Evolutionary conservation across 2,113 vertebrate genomes (phyloP).

Genomic region (Mormyrus lacerda): DNA sequence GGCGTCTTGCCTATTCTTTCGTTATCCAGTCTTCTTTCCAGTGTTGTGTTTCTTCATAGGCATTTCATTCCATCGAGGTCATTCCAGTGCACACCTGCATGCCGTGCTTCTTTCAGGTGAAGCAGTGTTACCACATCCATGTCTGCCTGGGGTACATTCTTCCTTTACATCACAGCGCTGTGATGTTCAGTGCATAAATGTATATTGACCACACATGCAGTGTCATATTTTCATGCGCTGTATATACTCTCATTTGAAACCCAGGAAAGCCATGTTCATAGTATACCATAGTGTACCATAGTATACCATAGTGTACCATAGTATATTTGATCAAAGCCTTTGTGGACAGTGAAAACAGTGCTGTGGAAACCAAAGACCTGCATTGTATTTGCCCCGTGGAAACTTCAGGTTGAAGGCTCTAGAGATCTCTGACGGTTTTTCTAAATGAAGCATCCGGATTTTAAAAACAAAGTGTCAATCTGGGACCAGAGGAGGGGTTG

Average conservation of each 20-base stretch:
- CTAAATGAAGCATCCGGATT: not conserved
- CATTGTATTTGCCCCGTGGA: not conserved
- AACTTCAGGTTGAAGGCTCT: not conserved
- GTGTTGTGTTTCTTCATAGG: not conserved
- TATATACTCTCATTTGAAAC: not conserved
- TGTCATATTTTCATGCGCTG: not conserved
- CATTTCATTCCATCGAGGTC: not conserved
- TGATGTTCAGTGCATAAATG: not conserved
- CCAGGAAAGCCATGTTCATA: not conserved
- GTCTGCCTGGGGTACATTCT: not conserved
- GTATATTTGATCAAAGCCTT: not conserved
- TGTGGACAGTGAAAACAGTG: not conserved
- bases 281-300: too few relatives aligned
- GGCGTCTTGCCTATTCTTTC: not conserved
- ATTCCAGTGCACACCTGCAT: not conserved
- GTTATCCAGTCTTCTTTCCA: not conserved
- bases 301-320: too few relatives aligned
- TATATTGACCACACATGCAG: not conserved
- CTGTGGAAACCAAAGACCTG: not conserved
- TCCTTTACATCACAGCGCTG: not conserved
- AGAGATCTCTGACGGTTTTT: not conserved
- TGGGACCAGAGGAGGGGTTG: not conserved
- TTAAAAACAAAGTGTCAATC: not conserved
- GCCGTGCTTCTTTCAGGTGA: not conserved
- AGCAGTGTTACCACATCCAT: not conserved